Base-by-base conservation (phyloP, 2,888 invertebrate genomes). In the Oscheius sp. region DNA sequence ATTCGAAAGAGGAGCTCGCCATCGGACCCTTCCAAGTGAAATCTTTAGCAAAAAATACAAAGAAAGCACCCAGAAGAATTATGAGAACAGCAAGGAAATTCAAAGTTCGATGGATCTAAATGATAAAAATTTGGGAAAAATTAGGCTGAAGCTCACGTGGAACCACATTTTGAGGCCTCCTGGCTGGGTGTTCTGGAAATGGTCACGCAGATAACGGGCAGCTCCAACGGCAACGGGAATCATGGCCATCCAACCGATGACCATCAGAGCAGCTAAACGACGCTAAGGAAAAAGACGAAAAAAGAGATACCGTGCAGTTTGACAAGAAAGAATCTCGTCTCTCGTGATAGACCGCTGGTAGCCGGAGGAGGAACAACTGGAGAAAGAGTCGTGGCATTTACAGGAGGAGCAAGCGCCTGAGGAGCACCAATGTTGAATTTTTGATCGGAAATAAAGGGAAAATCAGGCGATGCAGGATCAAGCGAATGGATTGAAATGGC, bases 111-210 rank as follows among this genome's bases (percentile, higher is more conserved):
- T 75, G 75, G n/a, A 75, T n/a, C 75, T 75, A 69, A 61, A 66
- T 13, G 25, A 25, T 3, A 35, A 9, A 35, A 6, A 3, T 6
- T 6, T 6, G 35, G 35, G 35, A 35, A 3, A 35, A 35, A 27
- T 29, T 27, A 18, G 46, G 61, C 16, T 25, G 27, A 21, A 0
- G 16, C 75, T 73, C 18, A 75, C 75, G 63, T 73, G 75, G 56
- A 75, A 75, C 75, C 75, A 75, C 69, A 75, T 74, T 23, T 75
- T 75, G 18, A 73, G 55, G 18, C 69, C 69, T 13, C 63, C n/a
- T 5, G 75, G 75, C 5, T 43, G 59, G 13, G 69, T 73, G 3
- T 58, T 43, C 5, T 69, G 73, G 59, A 74, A 75, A 52, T 75
- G 69, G 35, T 75, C 75, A 16, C 70, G 53, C 35, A 75, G 68